Evolutionary conservation across 2,113 vertebrate genomes (phyloP).

Genomic region (Marmota monax): DNA sequence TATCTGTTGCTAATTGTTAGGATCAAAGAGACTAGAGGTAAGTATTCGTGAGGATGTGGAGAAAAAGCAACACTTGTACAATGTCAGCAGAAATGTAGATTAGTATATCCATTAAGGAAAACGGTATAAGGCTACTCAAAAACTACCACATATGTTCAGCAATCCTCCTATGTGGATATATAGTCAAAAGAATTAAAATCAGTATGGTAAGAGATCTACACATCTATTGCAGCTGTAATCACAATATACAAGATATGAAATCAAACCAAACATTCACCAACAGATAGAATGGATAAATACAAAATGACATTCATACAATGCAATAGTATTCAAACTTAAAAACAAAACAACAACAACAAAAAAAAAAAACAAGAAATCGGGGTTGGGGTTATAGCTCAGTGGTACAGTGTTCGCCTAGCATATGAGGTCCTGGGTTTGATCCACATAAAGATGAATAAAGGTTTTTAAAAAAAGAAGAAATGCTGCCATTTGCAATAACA

Average conservation of each 20-base stretch:
- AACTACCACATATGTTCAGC: neutral
- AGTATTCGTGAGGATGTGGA: neutral
- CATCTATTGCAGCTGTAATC: neutral
- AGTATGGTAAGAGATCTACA: neutral
- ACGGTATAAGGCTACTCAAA: neutral
- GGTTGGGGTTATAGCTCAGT: too few species aligned
- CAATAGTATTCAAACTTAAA: neutral
- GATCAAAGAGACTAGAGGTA: neutral
- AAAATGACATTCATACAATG: neutral
- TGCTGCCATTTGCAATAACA: neutral
- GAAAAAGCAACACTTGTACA: neutral
- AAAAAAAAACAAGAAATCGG: neutral
- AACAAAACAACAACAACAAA: too few species aligned
- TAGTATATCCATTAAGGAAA: neutral
- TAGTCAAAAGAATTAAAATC: neutral
- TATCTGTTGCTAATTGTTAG: neutral
- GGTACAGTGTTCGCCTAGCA: too few species aligned
- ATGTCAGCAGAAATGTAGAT: neutral
- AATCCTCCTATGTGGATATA: too few species aligned
- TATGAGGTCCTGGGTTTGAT: too few species aligned
- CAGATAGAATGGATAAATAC: neutral
- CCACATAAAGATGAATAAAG: too few species aligned
- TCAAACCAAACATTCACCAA: neutral
- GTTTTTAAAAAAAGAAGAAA: neutral
- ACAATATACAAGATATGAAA: neutral